These are phyloP conservation scores for Copsychus sechellarum DNA, from an alignment of 2,113 vertebrate species.

Conservation along the genomic window DNA sequence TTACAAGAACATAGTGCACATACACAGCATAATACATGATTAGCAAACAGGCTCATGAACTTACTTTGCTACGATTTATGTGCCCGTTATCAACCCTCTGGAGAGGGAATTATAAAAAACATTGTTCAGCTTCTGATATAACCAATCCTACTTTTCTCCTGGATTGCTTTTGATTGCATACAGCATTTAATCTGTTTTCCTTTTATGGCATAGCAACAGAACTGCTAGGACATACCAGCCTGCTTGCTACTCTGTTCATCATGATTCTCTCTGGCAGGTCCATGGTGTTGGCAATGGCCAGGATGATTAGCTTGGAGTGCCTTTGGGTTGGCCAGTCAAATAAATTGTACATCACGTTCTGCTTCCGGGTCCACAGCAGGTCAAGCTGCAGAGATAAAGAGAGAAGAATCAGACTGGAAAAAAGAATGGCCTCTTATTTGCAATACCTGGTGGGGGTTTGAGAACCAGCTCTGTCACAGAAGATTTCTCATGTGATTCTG, in stretches of 20 bases:
- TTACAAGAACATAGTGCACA: neutral
- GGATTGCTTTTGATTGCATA: neutral
- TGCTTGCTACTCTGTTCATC: constrained; percentile 93
- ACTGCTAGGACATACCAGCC: constrained; percentile 80
- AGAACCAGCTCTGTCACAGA: neutral
- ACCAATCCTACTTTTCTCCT: neutral
- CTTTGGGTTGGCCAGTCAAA: constrained; percentile 95
- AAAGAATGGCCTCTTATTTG: neutral
- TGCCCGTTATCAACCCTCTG: neutral
- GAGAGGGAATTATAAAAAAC: neutral
- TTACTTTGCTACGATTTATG: neutral
- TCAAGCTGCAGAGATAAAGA: constrained; percentile 80
- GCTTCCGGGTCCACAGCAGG: constrained; percentile 94
- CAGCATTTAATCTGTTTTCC: neutral
- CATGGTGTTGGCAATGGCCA: constrained; percentile 98
- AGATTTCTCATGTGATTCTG: neutral
- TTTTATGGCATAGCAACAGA: neutral
- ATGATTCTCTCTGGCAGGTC: constrained; percentile 96
- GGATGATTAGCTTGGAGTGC: constrained; percentile 87
- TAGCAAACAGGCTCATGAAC: neutral
- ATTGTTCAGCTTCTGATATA: neutral
- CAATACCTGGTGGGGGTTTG: neutral
- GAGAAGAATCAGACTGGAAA: neutral
- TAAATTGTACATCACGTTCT: constrained; percentile 95
- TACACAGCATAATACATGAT: neutral